Evolutionary conservation across 2,113 vertebrate genomes (phyloP).

Genomic region (Cettia cetti): DNA sequence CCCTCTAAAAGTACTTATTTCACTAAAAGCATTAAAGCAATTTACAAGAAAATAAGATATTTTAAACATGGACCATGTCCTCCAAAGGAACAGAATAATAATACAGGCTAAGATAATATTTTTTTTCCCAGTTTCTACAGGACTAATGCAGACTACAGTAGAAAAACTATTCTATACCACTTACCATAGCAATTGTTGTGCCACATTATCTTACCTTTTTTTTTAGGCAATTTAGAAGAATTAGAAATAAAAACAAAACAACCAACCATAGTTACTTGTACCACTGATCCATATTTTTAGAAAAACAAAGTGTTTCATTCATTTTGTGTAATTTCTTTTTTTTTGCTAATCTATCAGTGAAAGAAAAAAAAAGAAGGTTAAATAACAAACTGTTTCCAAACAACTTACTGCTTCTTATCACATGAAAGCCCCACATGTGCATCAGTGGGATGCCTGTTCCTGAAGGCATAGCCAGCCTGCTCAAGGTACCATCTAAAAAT

Average conservation of each 20-base stretch:
- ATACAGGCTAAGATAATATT: neutral
- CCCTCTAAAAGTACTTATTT: neutral
- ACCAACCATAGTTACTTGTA: rapidly evolving
- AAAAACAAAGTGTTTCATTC: neutral
- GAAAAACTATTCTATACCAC: neutral
- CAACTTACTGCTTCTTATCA: neutral
- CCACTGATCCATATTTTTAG: neutral
- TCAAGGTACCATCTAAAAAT: neutral
- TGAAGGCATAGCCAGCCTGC: neutral
- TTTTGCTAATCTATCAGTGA: neutral
- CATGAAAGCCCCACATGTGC: rapidly evolving
- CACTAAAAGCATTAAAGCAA: neutral
- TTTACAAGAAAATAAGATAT: neutral
- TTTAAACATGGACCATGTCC: neutral
- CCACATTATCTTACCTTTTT: neutral
- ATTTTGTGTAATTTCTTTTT: neutral
- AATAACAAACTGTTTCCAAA: neutral
- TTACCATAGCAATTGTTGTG: neutral
- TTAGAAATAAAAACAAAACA: neutral
- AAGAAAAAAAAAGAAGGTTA: neutral
- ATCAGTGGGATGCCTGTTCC: neutral
- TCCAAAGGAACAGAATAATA: neutral
- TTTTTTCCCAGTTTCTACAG: neutral
- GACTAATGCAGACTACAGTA: neutral
- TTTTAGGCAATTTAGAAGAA: neutral